Conservation (phyloP, 2,113 vertebrate species). For the Vulpes vulpes region DNA sequence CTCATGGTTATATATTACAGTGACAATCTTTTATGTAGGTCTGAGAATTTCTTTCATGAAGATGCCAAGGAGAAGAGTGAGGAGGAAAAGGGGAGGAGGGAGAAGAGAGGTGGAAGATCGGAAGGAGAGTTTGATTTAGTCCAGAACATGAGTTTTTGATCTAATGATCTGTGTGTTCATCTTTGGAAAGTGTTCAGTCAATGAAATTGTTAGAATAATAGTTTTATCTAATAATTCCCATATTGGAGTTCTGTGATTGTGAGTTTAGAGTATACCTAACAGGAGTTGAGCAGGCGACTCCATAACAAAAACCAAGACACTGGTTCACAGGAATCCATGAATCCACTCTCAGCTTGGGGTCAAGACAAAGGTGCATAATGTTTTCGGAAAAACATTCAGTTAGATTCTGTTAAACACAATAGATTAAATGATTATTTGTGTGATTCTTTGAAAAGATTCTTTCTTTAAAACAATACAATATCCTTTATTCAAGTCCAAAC, state of each 20-base stretch:
- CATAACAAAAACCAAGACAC: background rate
- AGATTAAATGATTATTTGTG: background rate
- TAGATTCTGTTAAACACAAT: conserved; percentile 41
- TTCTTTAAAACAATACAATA: conserved; percentile 56
- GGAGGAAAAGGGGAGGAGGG: background rate
- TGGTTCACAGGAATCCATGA: background rate
- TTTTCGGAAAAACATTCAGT: background rate
- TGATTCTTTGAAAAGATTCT: conserved; percentile 55
- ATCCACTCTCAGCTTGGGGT: background rate
- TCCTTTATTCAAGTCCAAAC: conserved; percentile 32
- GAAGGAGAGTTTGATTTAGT: conserved; percentile 15
- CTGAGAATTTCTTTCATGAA: conserved; percentile 36
- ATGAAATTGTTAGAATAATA: background rate
- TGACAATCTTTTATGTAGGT: background rate
- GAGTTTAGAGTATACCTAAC: background rate
- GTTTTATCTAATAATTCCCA: background rate
- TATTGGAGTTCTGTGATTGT: background rate
- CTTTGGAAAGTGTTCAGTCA: background rate
- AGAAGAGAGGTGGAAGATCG: background rate
- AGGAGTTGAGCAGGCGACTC: background rate
- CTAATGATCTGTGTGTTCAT: background rate
- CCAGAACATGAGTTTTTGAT: background rate
- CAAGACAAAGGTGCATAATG: background rate
- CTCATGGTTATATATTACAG: background rate
- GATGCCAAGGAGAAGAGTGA: background rate